These are phyloP conservation scores for Sakesphorus luctuosus DNA, from an alignment of 2,113 vertebrate genomes.

Conservation along the genomic window DNA sequence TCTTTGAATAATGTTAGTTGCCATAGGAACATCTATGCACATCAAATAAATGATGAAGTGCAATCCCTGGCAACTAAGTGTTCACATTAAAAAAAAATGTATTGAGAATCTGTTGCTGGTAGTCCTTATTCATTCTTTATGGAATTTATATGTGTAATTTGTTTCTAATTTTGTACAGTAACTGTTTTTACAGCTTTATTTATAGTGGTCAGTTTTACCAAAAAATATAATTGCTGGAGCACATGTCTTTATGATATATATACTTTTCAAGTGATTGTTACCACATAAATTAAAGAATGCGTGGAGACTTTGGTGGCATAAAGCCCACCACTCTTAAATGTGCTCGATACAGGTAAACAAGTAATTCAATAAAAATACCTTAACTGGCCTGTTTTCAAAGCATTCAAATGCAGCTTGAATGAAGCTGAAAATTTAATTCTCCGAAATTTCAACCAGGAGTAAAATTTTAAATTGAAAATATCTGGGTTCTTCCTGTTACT, in stretches of 20 bases:
- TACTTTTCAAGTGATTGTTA: background rate
- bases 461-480: background rate
- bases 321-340: background rate
- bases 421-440: background rate
- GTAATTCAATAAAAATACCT: background rate
- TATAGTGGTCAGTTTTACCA: background rate
- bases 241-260: background rate
- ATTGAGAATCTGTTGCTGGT: background rate
- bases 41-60: conserved; percentile 61
- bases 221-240: background rate
- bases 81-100: background rate
- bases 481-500: background rate
- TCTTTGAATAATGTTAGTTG: conserved; percentile 31
- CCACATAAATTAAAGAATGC: background rate
- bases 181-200: conserved; percentile 16
- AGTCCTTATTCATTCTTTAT: background rate
- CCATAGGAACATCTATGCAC: conserved; percentile 33
- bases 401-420: background rate
- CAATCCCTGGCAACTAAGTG: conserved; percentile 37
- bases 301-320: background rate
- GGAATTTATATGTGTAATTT: background rate
- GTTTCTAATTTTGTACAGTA: conserved; percentile 13
- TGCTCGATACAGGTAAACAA: background rate
- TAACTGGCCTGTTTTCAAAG: background rate
- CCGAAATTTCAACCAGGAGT: background rate